Percentiles rank a stretch among this genome's conserved stretches.
phyloP scores from a whole-genome alignment of 2,888 invertebrate genomes.

The Eutolmus rufibarbis region DNA sequence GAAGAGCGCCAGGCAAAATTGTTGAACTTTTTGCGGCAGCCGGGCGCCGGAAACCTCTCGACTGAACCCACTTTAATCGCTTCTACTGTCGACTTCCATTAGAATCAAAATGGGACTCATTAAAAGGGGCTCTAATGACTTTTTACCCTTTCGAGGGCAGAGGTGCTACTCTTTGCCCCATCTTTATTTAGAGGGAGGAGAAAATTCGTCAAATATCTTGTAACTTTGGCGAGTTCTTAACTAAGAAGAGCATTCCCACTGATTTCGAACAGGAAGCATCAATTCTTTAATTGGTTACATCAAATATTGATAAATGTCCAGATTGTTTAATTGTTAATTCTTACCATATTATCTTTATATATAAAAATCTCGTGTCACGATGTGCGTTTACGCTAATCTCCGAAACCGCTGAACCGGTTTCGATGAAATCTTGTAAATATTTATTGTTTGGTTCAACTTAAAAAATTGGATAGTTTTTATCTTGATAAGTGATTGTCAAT shows the following conservation, averaged over 20 bases:
- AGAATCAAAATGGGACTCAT: background rate
- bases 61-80: background rate
- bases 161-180: background rate
- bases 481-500: too few relatives aligned
- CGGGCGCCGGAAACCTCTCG: background rate
- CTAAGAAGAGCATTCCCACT: background rate
- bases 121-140: background rate
- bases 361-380: too few relatives aligned
- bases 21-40: conserved; percentile 5
- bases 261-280: background rate
- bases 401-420: too few relatives aligned
- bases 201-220: background rate
- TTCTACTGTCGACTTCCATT: background rate
- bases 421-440: too few relatives aligned
- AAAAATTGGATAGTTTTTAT: too few relatives aligned
- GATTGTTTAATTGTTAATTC: too few relatives aligned
- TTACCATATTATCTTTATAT: too few relatives aligned
- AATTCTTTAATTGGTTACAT: background rate
- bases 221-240: background rate
- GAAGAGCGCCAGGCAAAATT: background rate
- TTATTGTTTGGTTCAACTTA: too few relatives aligned
- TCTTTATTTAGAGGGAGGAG: background rate
- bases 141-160: background rate
- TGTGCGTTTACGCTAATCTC: too few relatives aligned
- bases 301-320: background rate